Base-by-base conservation (phyloP, 1,140 invertebrate genomes). In the Drosophila sechellia region DNA sequence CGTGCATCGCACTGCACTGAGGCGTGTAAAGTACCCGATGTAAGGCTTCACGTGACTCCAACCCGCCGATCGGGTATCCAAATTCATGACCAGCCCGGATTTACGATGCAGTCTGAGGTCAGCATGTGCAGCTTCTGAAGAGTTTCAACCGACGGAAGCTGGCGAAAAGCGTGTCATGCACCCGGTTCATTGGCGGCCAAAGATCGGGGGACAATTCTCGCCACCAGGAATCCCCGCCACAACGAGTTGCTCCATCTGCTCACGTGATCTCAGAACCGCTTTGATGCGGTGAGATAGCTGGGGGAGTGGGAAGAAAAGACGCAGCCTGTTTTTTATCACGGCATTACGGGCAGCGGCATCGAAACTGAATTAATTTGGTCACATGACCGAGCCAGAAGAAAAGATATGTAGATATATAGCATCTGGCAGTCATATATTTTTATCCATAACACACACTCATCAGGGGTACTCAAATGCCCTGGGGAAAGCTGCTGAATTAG, bases 21-120 rank as follows among this genome's bases (percentile, higher is more conserved):
- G 83, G 61, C 79, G 80, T 86, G 83, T 89, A 89, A 86, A 86
- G 81, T 71, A 81, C 70, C 61, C 48, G 43, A 35, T 66, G 59
- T 81, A 74, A 89, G 79, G 76, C 83, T 86, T 81, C 83, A 86
- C 81, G 81, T 85, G 81, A 85, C 77, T 84, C 61, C 73, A 78
- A 50, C 50, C 42, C 25, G 66, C 64, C 45, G 49, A 55, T 71
- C 45, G 42, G 22, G 54, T 80, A 77, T 45, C 45, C 61, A 50
- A 58, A 71, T 75, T 52, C 27, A 57, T 55, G 56, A 52, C 56
- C 60, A n/a, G 42, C 48, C 48, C 50, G 35, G 50, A 59, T 74
- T 64, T 69, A 72, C 75, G 61, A 69, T 66, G 69, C 40, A 35
- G 34, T 57, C 64, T 59, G 71, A 79, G 74, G 70, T 68, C 79